Base-by-base conservation (phyloP, 1,140 invertebrate genomes). In the Saccostrea cuccullata region DNA sequence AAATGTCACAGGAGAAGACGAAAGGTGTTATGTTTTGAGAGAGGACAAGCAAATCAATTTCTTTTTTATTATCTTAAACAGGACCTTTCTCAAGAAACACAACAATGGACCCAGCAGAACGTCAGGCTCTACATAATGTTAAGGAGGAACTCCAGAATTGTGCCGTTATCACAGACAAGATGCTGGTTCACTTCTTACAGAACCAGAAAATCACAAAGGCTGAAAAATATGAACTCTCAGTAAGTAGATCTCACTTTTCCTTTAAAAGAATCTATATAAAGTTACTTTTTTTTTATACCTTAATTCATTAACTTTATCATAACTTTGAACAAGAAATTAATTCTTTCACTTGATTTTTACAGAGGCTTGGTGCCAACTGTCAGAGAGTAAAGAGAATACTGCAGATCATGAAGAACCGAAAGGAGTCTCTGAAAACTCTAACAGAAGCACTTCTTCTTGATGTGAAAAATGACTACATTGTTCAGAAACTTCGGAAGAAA, bases 151-250 rank as follows among this genome's bases (percentile, higher is more conserved):
- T 84, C 23, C 55, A 84, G 47, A 56, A 84, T 9, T 56, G n/a
- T 84, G 82, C 55, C 5, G 82, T 56, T 15, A 23, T 84, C 40
- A 55, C 36, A 12, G 82, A 84, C 82, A 84, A 36, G 47, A 84
- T 84, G 40, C 55, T 84, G 13, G 11, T 23, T 55, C 47, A 84
- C 17, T 26, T 77, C 26, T 4, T 84, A 84, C 82, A 84, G 40
- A 84, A 77, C 26, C 70, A 77, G 26, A 85, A 85, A 85, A 85
- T 85, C 56, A 85, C 84, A 58, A 85, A 85, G 26, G 58, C 84
- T 40, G 84, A 85, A 85, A 85, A 64, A 85, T 85, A 85, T 11
- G 84, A 85, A 36, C 84, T 85, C 15, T 56, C 55, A 12, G 84
- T 85, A 64, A 26, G 84, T 85, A 36, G 9, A 47, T 47, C 47